These are phyloP conservation scores for Stratiomys singularior DNA, from an alignment of 2,888 invertebrate species.

Conservation along the genomic window DNA sequence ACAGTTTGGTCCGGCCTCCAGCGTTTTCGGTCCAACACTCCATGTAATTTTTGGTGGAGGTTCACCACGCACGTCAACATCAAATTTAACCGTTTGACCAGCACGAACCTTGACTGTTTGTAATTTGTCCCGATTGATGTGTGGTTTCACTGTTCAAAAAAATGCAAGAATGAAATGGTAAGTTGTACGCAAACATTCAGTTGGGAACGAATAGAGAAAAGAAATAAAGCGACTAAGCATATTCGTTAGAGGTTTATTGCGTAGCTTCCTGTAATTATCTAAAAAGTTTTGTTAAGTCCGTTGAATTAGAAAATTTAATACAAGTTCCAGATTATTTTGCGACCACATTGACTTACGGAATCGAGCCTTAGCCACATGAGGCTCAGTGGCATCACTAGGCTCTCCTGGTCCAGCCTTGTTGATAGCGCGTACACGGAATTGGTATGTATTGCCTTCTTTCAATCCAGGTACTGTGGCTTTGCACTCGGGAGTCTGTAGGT, in stretches of 20 bases:
- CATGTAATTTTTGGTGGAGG: conserved; percentile 92
- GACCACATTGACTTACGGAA: conserved; percentile 73
- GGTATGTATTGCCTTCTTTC: conserved; percentile 91
- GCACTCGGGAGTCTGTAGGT: conserved; percentile 74
- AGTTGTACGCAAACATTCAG: not conserved
- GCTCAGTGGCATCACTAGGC: conserved; percentile 88
- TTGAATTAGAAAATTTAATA: too few relatives aligned
- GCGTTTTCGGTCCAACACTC: conserved; percentile 69
- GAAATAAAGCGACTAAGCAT: conserved; percentile 40
- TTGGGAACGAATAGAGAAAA: not conserved
- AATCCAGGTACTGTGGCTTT: conserved; percentile 87
- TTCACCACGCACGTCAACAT: conserved; percentile 96
- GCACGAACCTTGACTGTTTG: conserved; percentile 88
- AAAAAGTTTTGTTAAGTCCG: not conserved
- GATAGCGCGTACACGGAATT: conserved; percentile 93
- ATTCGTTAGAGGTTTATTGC: conserved; percentile 11
- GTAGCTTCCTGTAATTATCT: conserved; percentile 22
- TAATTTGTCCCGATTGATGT: conserved; percentile 94
- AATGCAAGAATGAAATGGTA: not conserved
- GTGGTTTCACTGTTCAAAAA: conserved; percentile 82
- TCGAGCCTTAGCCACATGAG: conserved; percentile 87
- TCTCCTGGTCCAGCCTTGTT: conserved; percentile 96
- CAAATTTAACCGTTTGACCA: conserved; percentile 88
- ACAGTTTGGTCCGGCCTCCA: conserved; percentile 74
- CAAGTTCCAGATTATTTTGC: not conserved